Base-by-base conservation (phyloP, 1,140 invertebrate species). In the Drosophila arizonae region DNA sequence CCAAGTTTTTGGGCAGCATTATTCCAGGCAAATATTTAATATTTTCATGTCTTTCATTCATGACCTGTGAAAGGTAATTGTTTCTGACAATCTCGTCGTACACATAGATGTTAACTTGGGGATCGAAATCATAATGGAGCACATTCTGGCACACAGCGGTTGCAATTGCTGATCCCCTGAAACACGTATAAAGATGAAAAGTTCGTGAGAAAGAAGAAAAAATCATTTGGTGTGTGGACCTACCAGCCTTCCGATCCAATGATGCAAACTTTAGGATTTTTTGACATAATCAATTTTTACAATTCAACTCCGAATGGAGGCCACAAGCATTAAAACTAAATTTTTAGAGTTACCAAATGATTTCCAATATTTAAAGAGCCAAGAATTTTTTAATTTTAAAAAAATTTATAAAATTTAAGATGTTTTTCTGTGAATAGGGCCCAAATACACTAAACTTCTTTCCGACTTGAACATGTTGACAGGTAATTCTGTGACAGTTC, bases 21-120 rank as follows among this genome's bases (percentile, higher is more conserved):
- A 88, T 84, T 28, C 84, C 84, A 26, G 84, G 79, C 36, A 88
- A 62, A 56, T 88, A 84, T 57, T 84, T 88, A 28, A 88, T 70
- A 58, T 88, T 88, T 21, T 88, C 84, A 26, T 88, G 85, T 1
- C 33, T 56, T 39, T 65, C 61, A n/a, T 88, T 88, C 1, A 88
- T 88, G 5, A 89, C 57, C 39, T 88, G 65, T 0, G 79, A 88
- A 0, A 88, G 36, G 10, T 61, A 58, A 17, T 56, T 84, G 43
- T 36, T 56, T 5, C 65, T 26, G 1, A 78, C 69, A 30, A 79
- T 52, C 30, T 88, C 84, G 36, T 88, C 84, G 15, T 75, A 69
- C 1, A 77, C 84, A 48, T 88, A 88, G 3, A 89, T 75, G n/a
- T 89, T 56, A 6, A 84, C 85, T 6, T 68, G 71, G 10, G 48